Percentiles rank a stretch among this genome's conserved stretches.
phyloP scores from a whole-genome alignment of 2,113 vertebrate genomes.

The Cisticola juncidis region DNA sequence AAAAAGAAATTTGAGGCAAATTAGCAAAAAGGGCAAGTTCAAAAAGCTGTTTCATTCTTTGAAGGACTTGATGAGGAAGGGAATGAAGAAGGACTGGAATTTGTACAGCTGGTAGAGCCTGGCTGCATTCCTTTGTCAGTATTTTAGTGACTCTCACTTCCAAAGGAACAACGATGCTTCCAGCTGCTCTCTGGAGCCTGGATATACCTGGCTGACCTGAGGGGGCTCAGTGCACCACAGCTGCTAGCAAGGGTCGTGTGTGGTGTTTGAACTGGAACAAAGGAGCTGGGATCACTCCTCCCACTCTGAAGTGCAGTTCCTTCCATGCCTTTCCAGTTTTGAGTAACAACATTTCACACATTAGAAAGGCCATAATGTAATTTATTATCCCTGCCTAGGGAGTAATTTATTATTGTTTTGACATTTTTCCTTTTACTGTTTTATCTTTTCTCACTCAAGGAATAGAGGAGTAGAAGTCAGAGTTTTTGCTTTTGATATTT shows the following conservation, averaged over 20 bases:
- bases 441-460: neutral
- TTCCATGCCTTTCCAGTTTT: neutral
- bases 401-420: neutral
- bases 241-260: neutral
- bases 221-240: neutral
- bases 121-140: constrained; percentile 11
- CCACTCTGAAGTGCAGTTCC: neutral
- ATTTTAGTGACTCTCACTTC: constrained; percentile 31
- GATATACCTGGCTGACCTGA: neutral
- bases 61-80: neutral
- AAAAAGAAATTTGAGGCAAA: neutral
- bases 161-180: neutral
- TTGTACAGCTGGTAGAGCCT: neutral
- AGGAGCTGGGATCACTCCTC: neutral
- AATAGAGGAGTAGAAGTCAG: neutral
- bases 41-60: neutral
- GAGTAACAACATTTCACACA: neutral
- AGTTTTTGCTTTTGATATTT: neutral
- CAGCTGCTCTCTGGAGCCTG: neutral
- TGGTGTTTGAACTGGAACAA: neutral
- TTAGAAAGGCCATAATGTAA: neutral
- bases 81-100: constrained; percentile 14
- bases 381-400: neutral
- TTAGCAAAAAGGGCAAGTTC: neutral
- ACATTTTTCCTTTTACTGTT: neutral